Percentiles rank a stretch among this genome's conserved stretches.
These are phyloP conservation scores for Diplazon laetatorius DNA, from an alignment of 2,888 invertebrate species.

Conservation along the genomic window DNA sequence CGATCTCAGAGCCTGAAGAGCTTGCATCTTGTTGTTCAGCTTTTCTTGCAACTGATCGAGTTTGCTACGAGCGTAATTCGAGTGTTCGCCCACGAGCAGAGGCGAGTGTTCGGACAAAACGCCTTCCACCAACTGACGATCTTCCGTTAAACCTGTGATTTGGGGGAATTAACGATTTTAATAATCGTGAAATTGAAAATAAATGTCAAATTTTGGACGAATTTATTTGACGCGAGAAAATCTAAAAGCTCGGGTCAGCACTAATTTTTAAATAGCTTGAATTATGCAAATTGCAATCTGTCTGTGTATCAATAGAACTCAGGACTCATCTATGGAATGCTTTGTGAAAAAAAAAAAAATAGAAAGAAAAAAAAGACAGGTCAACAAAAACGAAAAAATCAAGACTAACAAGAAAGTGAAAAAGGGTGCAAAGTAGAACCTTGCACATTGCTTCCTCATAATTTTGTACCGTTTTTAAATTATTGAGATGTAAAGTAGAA, in stretches of 20 bases:
- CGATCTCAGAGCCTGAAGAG: constrained; percentile 91
- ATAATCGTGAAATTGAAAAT: no score
- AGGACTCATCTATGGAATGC: constrained; percentile 39
- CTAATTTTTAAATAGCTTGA: constrained; percentile 11
- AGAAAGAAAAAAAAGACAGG: no score
- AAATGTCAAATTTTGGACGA: no score
- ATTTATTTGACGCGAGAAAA: not conserved
- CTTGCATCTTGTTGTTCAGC: constrained; percentile 92
- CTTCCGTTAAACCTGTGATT: constrained; percentile 73
- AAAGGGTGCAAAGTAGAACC: no score
- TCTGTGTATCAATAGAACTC: constrained; percentile 34
- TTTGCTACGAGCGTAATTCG: constrained; percentile 91
- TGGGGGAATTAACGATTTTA: no score
- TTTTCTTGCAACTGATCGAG: constrained; percentile 93
- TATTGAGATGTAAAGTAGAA: no score
- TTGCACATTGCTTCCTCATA: no score
- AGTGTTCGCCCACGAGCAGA: constrained; percentile 91
- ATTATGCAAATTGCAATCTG: constrained; percentile 29
- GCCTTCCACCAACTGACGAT: constrained; percentile 75
- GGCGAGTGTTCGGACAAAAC: constrained; percentile 76
- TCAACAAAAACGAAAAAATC: constrained; percentile 23
- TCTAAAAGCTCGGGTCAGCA: constrained; percentile 6
- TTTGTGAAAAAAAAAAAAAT: no score
- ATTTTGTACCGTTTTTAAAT: no score
- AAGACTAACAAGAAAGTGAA: no score